Base-by-base conservation (phyloP, 2,797 vertebrate species). In the Ibycter americanus region DNA sequence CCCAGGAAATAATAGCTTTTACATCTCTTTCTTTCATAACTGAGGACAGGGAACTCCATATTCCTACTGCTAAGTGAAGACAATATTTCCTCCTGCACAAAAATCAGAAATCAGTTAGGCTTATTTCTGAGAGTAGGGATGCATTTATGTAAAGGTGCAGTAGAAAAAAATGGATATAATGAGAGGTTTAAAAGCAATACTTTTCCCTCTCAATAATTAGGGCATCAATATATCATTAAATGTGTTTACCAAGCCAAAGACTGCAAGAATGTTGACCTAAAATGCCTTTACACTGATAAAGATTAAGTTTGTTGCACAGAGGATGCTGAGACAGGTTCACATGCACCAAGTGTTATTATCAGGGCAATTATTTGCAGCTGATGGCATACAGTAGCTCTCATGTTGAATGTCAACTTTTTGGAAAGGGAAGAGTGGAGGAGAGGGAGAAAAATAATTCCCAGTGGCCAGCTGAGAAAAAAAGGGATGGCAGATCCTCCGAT, bases 401-500 rank as follows among this genome's bases (percentile, higher is more conserved):
- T 10, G 7, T 10, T 40, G 25, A 80, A 31, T 23, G 15, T 31
- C 49, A 51, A 51, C 20, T 19, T 80, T 83, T 80, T 18, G 32
- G 46, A 31, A 72, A 67, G 11, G n/a, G n/a, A 8, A 61, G 3
- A 59, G 19, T 22, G 34, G 17, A 71, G 20, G 6, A 32, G 52
- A 86, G n/a, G 34, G 46, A 80, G 25, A 10, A 59, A 61, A 80
- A 22, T 9, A 82, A 34, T 21, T n/a, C 32, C 32, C 10, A 32
- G 40, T 29, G 42, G 22, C 17, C 46, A 31, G 3, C 40, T 71
- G 65, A 62, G 56, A 22, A 47, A 65, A 70, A 15, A 51, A n/a
- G 15, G 22, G 6, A 23, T 16, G 32, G 31, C 36, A 52, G 54
- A 34, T 46, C 18, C 15, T 47, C 9, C 0, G 1, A 6, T 3